These are phyloP conservation scores for rat (Rattus norvegicus) DNA, from an alignment of 2,113 vertebrate species.

Conservation along the genomic window GRCr8 NC_086019.1:154751501-154752000, in stretches of 20 bases:
- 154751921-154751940: neutral
- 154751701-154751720: neutral
- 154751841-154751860: neutral
- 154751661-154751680: neutral
- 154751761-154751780: neutral
- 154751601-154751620: neutral
- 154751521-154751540: neutral
- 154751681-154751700: neutral
- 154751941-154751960: neutral
- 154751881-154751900: neutral
- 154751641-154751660: neutral
- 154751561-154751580: neutral
- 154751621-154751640: neutral
- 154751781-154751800: slow-evolving; percentile 35
- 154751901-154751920: neutral
- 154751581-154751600: neutral
- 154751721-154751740: neutral
- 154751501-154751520: neutral
- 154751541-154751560: neutral
- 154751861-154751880: neutral
- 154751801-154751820: neutral
- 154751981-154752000: neutral
- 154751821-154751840: neutral
- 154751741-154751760: neutral
- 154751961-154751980: neutral